A percentile compares a stretch with the other conserved stretches of the same genome.
phyloP scores from a whole-genome alignment of 1,140 invertebrate genomes.

The Heliconius hewitsoni region DNA sequence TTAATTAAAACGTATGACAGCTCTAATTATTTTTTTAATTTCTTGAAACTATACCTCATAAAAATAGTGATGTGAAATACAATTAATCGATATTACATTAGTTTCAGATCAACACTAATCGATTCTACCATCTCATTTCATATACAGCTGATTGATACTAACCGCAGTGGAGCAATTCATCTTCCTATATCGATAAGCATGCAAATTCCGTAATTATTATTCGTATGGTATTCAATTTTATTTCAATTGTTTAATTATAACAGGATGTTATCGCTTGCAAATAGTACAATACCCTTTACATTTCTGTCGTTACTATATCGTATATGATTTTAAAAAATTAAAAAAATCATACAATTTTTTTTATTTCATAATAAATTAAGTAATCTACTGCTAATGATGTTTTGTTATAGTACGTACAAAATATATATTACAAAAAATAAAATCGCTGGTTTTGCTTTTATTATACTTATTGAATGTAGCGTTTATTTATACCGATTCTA shows the following conservation, averaged over 20 bases:
- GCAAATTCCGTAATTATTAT: conserved; percentile 42
- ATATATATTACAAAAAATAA: no score
- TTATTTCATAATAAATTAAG: no score
- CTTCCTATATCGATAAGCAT: conserved; percentile 43
- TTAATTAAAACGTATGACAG: background rate
- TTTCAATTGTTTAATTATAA: background rate
- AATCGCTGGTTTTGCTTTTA: background rate
- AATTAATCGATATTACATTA: conserved; percentile 16
- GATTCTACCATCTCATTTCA: conserved; percentile 26
- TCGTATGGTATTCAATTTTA: conserved; percentile 8
- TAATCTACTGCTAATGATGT: accelerated
- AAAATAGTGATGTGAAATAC: conserved; percentile 1
- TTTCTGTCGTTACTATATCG: background rate
- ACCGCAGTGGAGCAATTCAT: conserved; percentile 36
- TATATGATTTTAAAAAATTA: background rate
- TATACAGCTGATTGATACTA: conserved; percentile 34
- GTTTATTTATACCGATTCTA: background rate
- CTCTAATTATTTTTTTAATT: background rate
- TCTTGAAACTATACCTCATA: background rate
- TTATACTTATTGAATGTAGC: background rate
- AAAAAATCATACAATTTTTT: no score
- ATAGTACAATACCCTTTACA: background rate
- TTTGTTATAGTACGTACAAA: no score
- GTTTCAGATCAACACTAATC: conserved; percentile 23
- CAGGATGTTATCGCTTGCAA: background rate